phyloP scores from a whole-genome alignment of 1,140 invertebrate genomes.

The Achroia grisella region DNA sequence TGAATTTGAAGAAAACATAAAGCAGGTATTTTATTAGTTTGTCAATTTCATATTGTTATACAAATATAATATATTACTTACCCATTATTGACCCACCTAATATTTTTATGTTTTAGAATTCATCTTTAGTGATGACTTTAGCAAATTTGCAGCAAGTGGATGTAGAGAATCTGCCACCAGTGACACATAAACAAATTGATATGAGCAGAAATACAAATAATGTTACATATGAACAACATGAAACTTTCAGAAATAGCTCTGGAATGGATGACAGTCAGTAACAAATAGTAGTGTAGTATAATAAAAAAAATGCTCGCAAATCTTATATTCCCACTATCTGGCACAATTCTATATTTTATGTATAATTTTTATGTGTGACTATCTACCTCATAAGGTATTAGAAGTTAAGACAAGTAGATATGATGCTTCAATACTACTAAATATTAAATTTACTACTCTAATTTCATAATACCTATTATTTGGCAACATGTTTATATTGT shows the following conservation, averaged over 20 bases:
- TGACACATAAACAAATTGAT: conserved; percentile 21
- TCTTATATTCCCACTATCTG: too few species aligned
- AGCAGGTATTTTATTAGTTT: conserved; percentile 24
- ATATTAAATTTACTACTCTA: too few species aligned
- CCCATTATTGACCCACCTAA: neutral
- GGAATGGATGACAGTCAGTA: conserved; percentile 24
- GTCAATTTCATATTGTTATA: conserved; percentile 1
- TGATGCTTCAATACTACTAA: too few species aligned
- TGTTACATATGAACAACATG: conserved; percentile 26
- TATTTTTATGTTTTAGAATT: conserved; percentile 41
- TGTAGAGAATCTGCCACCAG: conserved; percentile 29
- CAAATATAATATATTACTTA: neutral
- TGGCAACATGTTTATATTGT: too few species aligned
- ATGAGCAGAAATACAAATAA: conserved; percentile 17
- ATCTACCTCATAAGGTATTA: too few species aligned
- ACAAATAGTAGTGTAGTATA: too few species aligned
- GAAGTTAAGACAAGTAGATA: too few species aligned
- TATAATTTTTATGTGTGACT: too few species aligned
- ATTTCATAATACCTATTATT: too few species aligned
- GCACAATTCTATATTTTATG: too few species aligned
- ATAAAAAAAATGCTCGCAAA: too few species aligned
- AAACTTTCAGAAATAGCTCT: conserved; percentile 26
- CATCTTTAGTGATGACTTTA: conserved; percentile 24
- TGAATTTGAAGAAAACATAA: conserved; percentile 43
- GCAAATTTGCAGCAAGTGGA: conserved; percentile 35